Conservation (phyloP, 1,140 invertebrate species). For the Acyrthosiphon pisum region DNA sequence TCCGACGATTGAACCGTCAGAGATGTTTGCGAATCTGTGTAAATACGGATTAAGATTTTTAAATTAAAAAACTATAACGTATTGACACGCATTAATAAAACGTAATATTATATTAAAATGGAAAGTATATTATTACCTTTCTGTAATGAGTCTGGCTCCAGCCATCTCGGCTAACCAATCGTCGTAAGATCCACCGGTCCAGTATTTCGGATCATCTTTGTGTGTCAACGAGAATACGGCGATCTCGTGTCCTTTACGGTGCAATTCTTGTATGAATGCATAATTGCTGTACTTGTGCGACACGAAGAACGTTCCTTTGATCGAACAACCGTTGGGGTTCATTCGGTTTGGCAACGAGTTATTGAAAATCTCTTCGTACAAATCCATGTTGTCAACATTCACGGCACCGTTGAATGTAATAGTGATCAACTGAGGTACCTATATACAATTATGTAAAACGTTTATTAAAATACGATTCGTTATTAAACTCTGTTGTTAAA, state of each 20-base stretch:
- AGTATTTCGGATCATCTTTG: slow-evolving; percentile 89
- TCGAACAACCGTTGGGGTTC: slow-evolving; percentile 93
- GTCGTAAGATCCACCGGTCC: slow-evolving; percentile 85
- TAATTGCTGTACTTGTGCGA: slow-evolving; percentile 97
- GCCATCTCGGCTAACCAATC: slow-evolving; percentile 96
- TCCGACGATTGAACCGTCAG: slow-evolving; percentile 86
- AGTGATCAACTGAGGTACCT: slow-evolving; percentile 92
- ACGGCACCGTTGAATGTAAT: slow-evolving; percentile 93
- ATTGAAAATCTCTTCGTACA: slow-evolving; percentile 90
- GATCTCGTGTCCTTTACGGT: slow-evolving; percentile 92
- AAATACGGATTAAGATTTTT: background rate
- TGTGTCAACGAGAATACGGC: slow-evolving; percentile 92
- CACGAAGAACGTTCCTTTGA: slow-evolving; percentile 93
- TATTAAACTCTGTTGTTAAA: background rate
- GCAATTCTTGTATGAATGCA: slow-evolving; percentile 87
- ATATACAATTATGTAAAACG: background rate
- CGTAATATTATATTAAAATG: background rate
- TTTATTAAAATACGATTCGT: background rate
- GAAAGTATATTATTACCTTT: slow-evolving; percentile 62
- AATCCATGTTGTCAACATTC: slow-evolving; percentile 92
- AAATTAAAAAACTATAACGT: background rate
- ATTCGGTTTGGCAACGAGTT: slow-evolving; percentile 71
- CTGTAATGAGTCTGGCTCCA: slow-evolving; percentile 85
- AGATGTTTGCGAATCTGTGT: slow-evolving; percentile 84
- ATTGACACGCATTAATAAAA: background rate